Conservation (phyloP, 37 sponge, comb jelly and placozoan species). For the Ianthella basta region DNA sequence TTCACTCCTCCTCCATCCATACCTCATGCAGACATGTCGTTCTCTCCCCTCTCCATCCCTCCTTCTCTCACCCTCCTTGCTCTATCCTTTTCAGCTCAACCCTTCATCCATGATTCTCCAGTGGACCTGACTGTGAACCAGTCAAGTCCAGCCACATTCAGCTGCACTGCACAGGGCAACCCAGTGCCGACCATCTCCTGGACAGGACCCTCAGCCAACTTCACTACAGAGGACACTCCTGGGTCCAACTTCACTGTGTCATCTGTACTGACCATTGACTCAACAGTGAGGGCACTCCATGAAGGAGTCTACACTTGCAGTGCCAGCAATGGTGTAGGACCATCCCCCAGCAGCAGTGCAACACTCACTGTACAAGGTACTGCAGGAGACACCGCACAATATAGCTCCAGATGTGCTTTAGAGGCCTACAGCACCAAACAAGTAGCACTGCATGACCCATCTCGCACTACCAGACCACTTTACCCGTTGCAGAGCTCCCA, state of each 20-base stretch:
- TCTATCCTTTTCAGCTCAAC: neutral
- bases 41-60: too few relatives aligned
- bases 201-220: neutral
- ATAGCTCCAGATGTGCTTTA: too few relatives aligned
- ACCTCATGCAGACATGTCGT: too few relatives aligned
- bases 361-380: slow-evolving; percentile 76
- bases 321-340: slow-evolving; percentile 46
- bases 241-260: slow-evolving; percentile 18
- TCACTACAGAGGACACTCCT: neutral
- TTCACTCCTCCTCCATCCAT: too few relatives aligned
- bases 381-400: too few relatives aligned
- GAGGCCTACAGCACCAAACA: too few relatives aligned
- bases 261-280: neutral
- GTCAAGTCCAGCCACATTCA: neutral
- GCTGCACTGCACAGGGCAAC: neutral
- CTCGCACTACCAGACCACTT: too few relatives aligned
- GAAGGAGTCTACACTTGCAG: slow-evolving; percentile 65
- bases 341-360: slow-evolving; percentile 25
- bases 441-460: too few relatives aligned
- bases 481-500: too few relatives aligned
- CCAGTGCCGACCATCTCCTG: slow-evolving; percentile 6
- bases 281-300: slow-evolving; percentile 1
- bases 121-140: slow-evolving; percentile 10
- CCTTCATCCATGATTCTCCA: neutral
- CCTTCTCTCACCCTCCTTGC: too few relatives aligned